Conservation (phyloP, 2,797 vertebrate genomes). For the Diplodus puntazzo region DNA sequence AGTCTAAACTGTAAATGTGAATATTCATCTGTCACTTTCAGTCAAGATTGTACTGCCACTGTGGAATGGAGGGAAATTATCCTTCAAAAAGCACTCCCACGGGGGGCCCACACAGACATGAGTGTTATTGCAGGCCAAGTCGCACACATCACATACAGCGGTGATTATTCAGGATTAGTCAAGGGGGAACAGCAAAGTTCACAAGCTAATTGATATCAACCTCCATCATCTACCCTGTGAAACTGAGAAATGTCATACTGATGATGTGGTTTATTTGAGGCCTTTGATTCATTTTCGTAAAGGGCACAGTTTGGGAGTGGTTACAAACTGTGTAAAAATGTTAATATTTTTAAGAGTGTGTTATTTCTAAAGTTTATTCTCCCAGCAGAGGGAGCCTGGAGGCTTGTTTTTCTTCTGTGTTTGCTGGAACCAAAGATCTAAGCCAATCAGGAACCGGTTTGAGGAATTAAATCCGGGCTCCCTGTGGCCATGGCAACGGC, state of each 20-base stretch:
- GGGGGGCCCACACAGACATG: background rate
- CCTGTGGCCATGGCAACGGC: slow-evolving; percentile 83
- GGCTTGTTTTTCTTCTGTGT: slow-evolving; percentile 24
- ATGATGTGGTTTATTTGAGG: slow-evolving; percentile 2
- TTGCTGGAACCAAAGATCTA: slow-evolving; percentile 49
- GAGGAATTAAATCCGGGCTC: slow-evolving; percentile 78
- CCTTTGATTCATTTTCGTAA: background rate
- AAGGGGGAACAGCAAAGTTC: slow-evolving; percentile 15
- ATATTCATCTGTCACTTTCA: slow-evolving; percentile 41
- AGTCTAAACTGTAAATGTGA: slow-evolving; percentile 26
- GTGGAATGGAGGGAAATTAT: slow-evolving; percentile 23
- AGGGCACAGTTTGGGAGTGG: background rate
- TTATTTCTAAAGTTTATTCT: slow-evolving; percentile 10
- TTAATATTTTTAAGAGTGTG: background rate
- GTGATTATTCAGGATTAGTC: slow-evolving; percentile 19
- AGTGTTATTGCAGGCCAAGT: background rate
- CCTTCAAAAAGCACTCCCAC: slow-evolving; percentile 18
- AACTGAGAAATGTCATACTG: slow-evolving; percentile 1
- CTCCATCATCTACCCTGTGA: slow-evolving; percentile 8
- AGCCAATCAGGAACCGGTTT: slow-evolving; percentile 69
- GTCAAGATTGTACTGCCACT: background rate
- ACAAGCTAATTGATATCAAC: slow-evolving; percentile 38
- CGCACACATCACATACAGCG: background rate
- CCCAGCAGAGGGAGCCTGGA: slow-evolving; percentile 71
- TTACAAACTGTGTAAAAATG: background rate